These are phyloP conservation scores for Stenoptilia bipunctidactyla DNA, from an alignment of 2,888 invertebrate genomes.

Conservation along the genomic window DNA sequence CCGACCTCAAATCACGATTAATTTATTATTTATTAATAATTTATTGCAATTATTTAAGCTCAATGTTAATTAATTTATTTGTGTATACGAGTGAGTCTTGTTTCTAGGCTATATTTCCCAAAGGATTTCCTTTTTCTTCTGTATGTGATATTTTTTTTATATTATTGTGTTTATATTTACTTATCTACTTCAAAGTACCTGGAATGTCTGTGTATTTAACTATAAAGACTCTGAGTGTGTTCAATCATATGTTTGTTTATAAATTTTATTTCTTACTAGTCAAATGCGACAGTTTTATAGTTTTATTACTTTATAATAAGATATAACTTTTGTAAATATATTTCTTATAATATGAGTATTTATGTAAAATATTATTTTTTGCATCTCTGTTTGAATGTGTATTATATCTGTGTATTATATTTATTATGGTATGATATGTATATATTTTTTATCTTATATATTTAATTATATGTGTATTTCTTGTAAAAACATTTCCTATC, in stretches of 20 bases:
- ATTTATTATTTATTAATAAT: slow-evolving; percentile 40
- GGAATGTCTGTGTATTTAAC: slow-evolving; percentile 22
- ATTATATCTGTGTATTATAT: not conserved
- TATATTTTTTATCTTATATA: slow-evolving; percentile 9
- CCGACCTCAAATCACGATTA: slow-evolving; percentile 57
- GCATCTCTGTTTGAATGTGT: slow-evolving; percentile 31
- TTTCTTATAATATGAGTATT: slow-evolving; percentile 46
- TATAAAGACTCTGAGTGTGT: slow-evolving; percentile 11
- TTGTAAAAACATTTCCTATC: slow-evolving; percentile 23
- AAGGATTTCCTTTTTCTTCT: slow-evolving; percentile 23
- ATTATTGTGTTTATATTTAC: slow-evolving; percentile 15
- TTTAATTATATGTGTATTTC: no score
- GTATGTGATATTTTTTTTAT: slow-evolving; percentile 10
- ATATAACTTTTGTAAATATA: slow-evolving; percentile 58
- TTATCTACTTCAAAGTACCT: slow-evolving; percentile 39
- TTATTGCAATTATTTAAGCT: slow-evolving; percentile 32
- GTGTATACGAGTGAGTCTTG: slow-evolving; percentile 46
- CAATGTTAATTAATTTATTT: slow-evolving; percentile 17
- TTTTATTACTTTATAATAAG: slow-evolving; percentile 22
- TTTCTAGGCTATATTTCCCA: slow-evolving; percentile 30
- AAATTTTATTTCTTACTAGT: slow-evolving; percentile 22
- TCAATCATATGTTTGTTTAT: slow-evolving; percentile 43
- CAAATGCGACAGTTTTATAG: slow-evolving; percentile 29
- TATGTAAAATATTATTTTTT: slow-evolving; percentile 54
- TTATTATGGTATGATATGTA: slow-evolving; percentile 12